Evolutionary conservation across 92 coral and sea anemone species (phyloP).

Genomic region (Scolanthus callimorphus): DNA sequence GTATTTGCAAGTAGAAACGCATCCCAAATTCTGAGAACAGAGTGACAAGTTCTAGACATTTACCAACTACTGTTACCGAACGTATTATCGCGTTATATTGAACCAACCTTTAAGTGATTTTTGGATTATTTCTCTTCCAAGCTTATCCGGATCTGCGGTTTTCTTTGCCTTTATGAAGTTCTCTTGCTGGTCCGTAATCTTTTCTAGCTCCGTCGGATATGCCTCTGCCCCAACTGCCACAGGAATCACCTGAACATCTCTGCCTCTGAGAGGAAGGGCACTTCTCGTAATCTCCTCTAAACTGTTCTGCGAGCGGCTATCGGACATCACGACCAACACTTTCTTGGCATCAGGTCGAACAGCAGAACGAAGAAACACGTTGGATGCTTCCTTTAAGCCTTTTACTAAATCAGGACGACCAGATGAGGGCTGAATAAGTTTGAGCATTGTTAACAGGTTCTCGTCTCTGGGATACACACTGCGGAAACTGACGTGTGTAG

Average conservation of each 20-base stretch:
- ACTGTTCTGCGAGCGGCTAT: slow-evolving; percentile 41
- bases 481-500: slow-evolving; percentile 26
- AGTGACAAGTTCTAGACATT: no score
- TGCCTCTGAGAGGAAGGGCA: slow-evolving; percentile 20
- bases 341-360: slow-evolving; percentile 68
- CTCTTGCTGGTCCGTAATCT: slow-evolving; percentile 30
- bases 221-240: slow-evolving; percentile 47
- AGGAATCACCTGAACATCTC: slow-evolving; percentile 39
- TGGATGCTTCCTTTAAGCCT: slow-evolving; percentile 38
- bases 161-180: slow-evolving; percentile 52
- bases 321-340: slow-evolving; percentile 67
- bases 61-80: no score
- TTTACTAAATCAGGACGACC: slow-evolving; percentile 33
- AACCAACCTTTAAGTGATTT: slow-evolving; percentile 52
- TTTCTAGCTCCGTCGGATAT: slow-evolving; percentile 24
- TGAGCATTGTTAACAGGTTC: slow-evolving; percentile 17
- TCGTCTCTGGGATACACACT: slow-evolving; percentile 21
- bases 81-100: not conserved
- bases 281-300: slow-evolving; percentile 14
- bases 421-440: slow-evolving; percentile 10
- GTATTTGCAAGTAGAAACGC: no score
- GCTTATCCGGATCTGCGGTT: slow-evolving; percentile 37
- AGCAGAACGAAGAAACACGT: slow-evolving; percentile 34
- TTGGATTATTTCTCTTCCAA: slow-evolving; percentile 51
- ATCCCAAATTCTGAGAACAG: no score